Evolutionary conservation across 2,888 invertebrate species (phyloP), one percentile per base, ranked within the genome.

Genomic region (Punctoribates punctum): DNA sequence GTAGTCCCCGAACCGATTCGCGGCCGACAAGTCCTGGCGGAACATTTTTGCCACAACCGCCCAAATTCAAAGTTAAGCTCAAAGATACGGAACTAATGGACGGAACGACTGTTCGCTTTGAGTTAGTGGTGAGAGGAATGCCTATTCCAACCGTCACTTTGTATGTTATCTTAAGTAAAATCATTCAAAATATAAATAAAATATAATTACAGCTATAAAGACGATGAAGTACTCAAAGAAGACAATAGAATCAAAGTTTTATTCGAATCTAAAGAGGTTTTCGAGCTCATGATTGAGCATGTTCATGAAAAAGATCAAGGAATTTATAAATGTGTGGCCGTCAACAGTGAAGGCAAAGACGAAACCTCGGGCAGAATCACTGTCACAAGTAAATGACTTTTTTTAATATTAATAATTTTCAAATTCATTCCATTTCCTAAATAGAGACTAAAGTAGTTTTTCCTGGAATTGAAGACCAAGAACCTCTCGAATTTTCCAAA

Each of bases 141-240:
- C 94, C 95, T 0, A 91, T 90, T 82, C 97, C 98, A 0, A 90
- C 90, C 79, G 89, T 97, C 70, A 90, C 89, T 84, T 96, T 97
- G 96, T 95, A 86, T 89, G 91, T 89, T 8, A 62, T n/a, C 5
- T 34, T 34, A 11, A 25, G 23, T 57, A 23, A 60, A 27, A 60
- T 60, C 5, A 34, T 6, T 34, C 4, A 15, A 62, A 15, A n/a
- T 29, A 8, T 34, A n/a, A 27, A 62, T 62, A 60, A 60, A 60
- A 25, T 8, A 27, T 60, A 25, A 20, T 82, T 83, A 46, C 82
- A 94, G 95, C 86, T 93, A 87, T 83, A 96, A 95, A 83, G 90
- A 95, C 82, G 90, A 88, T 72, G 86, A 87, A 73, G 89, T 90
- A 82, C 90, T 96, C 79, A 85, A 87, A 29, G 88, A 89, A 70